phyloP scores from a whole-genome alignment of 2,888 invertebrate species.

The Orthosia cruda region DNA sequence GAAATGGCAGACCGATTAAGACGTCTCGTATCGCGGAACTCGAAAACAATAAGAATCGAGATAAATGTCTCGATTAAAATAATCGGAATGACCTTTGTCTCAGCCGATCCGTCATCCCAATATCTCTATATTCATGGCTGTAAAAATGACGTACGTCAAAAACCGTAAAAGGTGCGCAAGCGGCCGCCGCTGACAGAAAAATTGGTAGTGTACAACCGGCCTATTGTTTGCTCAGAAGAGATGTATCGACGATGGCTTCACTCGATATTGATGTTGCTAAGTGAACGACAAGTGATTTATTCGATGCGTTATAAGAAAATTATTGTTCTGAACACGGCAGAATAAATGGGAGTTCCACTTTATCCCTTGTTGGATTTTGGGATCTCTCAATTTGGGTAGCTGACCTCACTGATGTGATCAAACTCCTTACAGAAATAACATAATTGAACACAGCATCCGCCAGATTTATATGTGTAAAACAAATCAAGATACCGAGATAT shows the following conservation, averaged over 20 bases:
- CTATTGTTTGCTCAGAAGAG: slow-evolving; percentile 82
- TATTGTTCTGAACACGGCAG: slow-evolving; percentile 62
- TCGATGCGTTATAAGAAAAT: slow-evolving; percentile 65
- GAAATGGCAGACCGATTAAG: slow-evolving; percentile 84
- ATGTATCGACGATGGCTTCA: slow-evolving; percentile 79
- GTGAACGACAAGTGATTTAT: slow-evolving; percentile 75
- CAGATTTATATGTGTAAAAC: slow-evolving; percentile 31
- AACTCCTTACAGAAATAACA: slow-evolving; percentile 41
- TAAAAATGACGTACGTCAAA: slow-evolving; percentile 84
- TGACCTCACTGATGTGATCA: slow-evolving; percentile 64
- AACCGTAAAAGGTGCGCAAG: slow-evolving; percentile 78
- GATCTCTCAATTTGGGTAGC: slow-evolving; percentile 57
- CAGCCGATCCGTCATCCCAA: slow-evolving; percentile 82
- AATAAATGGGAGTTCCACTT: slow-evolving; percentile 65
- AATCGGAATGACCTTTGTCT: slow-evolving; percentile 86
- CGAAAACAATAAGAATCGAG: slow-evolving; percentile 86
- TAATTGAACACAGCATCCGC: slow-evolving; percentile 24
- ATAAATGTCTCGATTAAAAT: slow-evolving; percentile 89
- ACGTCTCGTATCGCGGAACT: slow-evolving; percentile 84
- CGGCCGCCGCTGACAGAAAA: slow-evolving; percentile 82
- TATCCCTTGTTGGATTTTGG: slow-evolving; percentile 53
- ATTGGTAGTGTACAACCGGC: slow-evolving; percentile 75
- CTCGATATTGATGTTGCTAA: slow-evolving; percentile 76
- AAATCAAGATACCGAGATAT: slow-evolving; percentile 36
- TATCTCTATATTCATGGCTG: slow-evolving; percentile 83